phyloP scores from a whole-genome alignment of 2,888 invertebrate genomes.

The Molanna angustata region DNA sequence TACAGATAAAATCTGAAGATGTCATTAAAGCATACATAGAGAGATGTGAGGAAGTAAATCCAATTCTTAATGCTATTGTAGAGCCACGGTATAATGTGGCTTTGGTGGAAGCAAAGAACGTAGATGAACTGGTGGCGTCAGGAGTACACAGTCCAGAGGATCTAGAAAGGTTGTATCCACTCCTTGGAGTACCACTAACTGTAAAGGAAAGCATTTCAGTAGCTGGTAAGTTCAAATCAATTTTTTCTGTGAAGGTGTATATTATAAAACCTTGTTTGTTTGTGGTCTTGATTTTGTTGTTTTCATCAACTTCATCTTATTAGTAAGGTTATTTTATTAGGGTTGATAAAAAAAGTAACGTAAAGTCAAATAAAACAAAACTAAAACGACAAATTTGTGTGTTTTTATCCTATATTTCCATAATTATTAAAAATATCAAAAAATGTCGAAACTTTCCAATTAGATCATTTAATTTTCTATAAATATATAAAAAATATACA shows the following conservation, averaged over 20 bases:
- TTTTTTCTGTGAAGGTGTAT: neutral
- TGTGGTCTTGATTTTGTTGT: no score
- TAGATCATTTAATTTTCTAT: no score
- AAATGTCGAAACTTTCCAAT: no score
- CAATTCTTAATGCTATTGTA: conserved; percentile 75
- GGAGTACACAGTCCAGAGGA: conserved; percentile 57
- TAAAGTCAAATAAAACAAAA: no score
- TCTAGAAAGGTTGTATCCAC: conserved; percentile 65
- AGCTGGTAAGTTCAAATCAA: conserved; percentile 60
- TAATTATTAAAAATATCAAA: no score
- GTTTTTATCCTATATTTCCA: no score
- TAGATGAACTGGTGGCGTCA: conserved; percentile 65
- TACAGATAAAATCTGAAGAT: conserved; percentile 67
- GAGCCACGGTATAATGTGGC: conserved; percentile 76
- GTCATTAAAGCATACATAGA: conserved; percentile 71
- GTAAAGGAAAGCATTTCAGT: conserved; percentile 80
- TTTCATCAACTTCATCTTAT: no score
- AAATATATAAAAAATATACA: no score
- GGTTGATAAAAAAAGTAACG: no score
- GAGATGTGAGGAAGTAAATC: conserved; percentile 75
- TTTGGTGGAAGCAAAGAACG: conserved; percentile 67
- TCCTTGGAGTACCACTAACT: conserved; percentile 82
- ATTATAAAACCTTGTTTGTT: neutral
- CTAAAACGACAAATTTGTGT: no score
- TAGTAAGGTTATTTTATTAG: no score